Percentiles rank a stretch among this genome's conserved stretches.
These are phyloP conservation scores for Acrocephalus kingi DNA, from an alignment of 2,113 vertebrate species.

Conservation along the genomic window DNA sequence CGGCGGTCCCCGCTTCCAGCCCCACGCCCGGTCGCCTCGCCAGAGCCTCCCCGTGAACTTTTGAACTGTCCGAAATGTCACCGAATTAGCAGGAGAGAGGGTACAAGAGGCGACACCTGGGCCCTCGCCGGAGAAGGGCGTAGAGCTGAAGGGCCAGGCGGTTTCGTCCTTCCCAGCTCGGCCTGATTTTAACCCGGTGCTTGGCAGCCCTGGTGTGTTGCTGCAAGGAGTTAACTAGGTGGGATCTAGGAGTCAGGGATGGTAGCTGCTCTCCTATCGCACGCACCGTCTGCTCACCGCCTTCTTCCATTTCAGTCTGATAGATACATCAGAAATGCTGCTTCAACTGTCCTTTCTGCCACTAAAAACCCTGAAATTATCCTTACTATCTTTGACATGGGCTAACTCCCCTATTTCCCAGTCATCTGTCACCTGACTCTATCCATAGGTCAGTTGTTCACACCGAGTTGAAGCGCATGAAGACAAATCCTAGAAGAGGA, in stretches of 20 bases:
- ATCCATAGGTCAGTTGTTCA: not conserved
- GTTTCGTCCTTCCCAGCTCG: not conserved
- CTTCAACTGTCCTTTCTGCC: not conserved
- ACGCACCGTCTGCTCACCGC: not conserved
- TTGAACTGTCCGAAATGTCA: not conserved
- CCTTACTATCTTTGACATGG: not conserved
- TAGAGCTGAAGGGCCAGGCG: not conserved
- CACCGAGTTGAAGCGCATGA: not conserved
- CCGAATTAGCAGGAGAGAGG: not conserved
- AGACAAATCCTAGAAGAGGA: not conserved
- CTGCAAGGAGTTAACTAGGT: slow-evolving; percentile 51
- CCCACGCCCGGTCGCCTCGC: not conserved
- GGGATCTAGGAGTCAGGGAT: slow-evolving; percentile 27
- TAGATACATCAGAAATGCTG: not conserved
- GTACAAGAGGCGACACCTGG: not conserved
- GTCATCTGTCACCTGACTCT: not conserved
- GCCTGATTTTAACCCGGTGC: not conserved
- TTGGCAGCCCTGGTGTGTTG: not conserved
- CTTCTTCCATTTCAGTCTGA: slow-evolving; percentile 40
- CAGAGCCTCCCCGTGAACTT: slow-evolving; percentile 1
- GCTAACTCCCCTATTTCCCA: not conserved
- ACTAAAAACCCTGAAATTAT: not conserved
- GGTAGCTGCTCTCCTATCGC: slow-evolving; percentile 25
- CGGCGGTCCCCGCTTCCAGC: not conserved
- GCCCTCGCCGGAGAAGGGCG: not conserved